Evolutionary conservation across 2,113 vertebrate species (phyloP).

Genomic region (Mobula hypostoma): DNA sequence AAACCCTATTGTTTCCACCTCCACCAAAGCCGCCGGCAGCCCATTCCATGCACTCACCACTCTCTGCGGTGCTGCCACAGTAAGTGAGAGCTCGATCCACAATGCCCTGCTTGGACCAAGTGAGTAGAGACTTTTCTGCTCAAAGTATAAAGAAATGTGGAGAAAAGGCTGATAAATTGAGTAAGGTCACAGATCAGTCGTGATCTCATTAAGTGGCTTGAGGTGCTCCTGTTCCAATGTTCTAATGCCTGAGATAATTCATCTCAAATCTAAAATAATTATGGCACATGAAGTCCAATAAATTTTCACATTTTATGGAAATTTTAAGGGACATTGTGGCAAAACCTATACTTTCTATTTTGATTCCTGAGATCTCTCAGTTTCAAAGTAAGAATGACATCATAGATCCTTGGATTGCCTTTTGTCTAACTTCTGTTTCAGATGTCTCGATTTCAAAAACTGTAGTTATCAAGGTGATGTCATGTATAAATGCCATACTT

Average conservation of each 20-base stretch:
- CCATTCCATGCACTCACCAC: too few relatives aligned
- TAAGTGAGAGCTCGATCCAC: neutral
- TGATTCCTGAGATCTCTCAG: too few relatives aligned
- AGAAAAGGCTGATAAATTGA: too few relatives aligned
- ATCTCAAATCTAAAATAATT: neutral
- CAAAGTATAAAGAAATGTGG: too few relatives aligned
- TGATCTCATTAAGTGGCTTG: too few relatives aligned
- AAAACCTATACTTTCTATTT: neutral
- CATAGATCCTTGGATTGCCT: neutral
- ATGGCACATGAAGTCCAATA: neutral
- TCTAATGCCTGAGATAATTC: neutral
- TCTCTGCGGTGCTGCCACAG: neutral
- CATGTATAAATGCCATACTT: neutral
- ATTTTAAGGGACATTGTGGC: neutral
- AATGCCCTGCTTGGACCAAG: neutral
- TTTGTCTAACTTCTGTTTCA: neutral
- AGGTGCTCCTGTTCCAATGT: too few relatives aligned
- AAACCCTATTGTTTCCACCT: too few relatives aligned
- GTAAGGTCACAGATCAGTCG: too few relatives aligned
- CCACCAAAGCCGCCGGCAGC: too few relatives aligned
- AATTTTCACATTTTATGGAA: neutral
- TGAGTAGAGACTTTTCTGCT: neutral
- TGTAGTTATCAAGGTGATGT: neutral
- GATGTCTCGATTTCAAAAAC: too few relatives aligned
- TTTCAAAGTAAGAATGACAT: neutral